Evolutionary conservation across 23 tunicate species (phyloP), one percentile per base, ranked within the genome.

Genomic region (Styela plicata): DNA sequence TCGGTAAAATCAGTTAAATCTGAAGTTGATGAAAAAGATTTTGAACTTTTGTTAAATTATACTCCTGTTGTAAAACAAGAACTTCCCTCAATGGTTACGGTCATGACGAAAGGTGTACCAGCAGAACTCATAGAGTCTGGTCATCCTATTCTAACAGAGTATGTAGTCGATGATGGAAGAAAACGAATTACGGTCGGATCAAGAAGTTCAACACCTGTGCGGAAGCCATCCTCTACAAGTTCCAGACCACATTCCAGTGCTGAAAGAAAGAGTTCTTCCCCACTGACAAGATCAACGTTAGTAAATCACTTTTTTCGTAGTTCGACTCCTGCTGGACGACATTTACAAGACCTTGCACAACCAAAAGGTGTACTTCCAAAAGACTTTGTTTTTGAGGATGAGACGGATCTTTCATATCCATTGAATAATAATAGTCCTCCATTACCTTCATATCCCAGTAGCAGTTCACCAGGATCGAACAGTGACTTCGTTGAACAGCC

Each of bases 1-100:
- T 44, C 57, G 10, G 57, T 5, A 13, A 44, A 13, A 5, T 44
- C 57, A 5, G 57, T 25, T 18, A 67, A 67, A 25, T 67, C 71
- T 67, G 31, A 1, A 67, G 0, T 29, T 67, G 71, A 67, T 67
- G 71, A 67, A 1, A 29, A 67, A 67, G 71, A 67, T 67, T 67
- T 67, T 1, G 71, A 67, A 1, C 30, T 25, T 27, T 22, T 67
- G 31, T 29, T 67, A 1, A 67, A 67, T 24, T 67, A 25, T 29
- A 67, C 31, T 25, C 71, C 71, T 18, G 31, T 1, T 27, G 71
- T 29, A 22, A 67, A 67, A 67, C 31, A 1, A 29, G 71, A 67
- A 29, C 31, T 67, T 25, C 71, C 71, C 16, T 67, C 71, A 25
- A 67, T 67, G 71, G 71, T 67, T 16, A 67, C 71, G 18, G 71